Base-by-base conservation (phyloP, 2,797 vertebrate species). In the Rhinogobio ventralis region DNA sequence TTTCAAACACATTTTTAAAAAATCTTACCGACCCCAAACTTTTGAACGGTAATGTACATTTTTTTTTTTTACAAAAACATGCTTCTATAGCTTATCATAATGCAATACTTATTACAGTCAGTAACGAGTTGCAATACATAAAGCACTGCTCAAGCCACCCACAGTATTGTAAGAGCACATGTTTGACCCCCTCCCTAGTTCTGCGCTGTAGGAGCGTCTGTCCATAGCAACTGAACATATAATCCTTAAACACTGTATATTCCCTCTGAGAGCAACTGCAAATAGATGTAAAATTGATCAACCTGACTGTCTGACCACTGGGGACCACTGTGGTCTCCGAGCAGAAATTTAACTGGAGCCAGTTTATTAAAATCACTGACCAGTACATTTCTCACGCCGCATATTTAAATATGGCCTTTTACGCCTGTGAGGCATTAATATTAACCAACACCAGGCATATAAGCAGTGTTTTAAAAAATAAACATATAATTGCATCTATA, bases 241-340 rank as follows among this genome's bases (percentile, higher is more conserved):
- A 68, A 46, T 51, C 45, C 69, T 83, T 72, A 81, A 86, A 83
- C 53, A 57, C 49, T 28, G 45, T 14, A 33, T 25, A 73, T 68
- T 83, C 81, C 71, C 67, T 79, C 46, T 36, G 71, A 72, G 82
- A 84, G 71, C 66, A 80, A 84, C 76, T 55, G 82, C 49, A 86
- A 82, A 86, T 80, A 89, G 71, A 80, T 79, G 66, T 33, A 88
- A 85, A 77, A 85, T 73, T 81, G 72, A 76, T 76, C 82, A 81
- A 46, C 36, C 20, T 36, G 82, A 28, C 66, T 64, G 17, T 72
- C 45, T 53, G 30, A 74, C 78, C 57, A 67, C 62, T 42, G 84
- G 85, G 88, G 91, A 91, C 89, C 92, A 90, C 91, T 91, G 89
- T 89, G 33, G 30, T 42, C 39, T 82, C 68, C 39, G 28, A 73